phyloP scores from a whole-genome alignment of 2,888 invertebrate species.

The Timandra comae region DNA sequence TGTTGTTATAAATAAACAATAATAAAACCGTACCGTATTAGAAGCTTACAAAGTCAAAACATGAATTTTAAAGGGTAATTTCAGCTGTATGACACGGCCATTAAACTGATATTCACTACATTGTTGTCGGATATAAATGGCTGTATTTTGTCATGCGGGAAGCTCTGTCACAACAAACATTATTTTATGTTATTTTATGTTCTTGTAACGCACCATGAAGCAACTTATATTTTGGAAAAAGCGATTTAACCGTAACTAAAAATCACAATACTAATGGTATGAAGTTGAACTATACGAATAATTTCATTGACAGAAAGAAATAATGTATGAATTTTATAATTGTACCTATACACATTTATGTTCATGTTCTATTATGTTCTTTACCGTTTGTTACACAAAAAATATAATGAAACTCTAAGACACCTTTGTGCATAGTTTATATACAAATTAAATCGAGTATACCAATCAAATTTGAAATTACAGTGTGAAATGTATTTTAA shows the following conservation, averaged over 20 bases:
- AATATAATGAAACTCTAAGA: too few relatives aligned
- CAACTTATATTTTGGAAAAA: slow-evolving; percentile 55
- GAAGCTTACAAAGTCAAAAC: slow-evolving; percentile 30
- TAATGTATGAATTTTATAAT: slow-evolving; percentile 8
- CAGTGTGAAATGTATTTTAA: slow-evolving; percentile 52
- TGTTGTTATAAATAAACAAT: slow-evolving; percentile 15
- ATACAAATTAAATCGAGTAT: too few relatives aligned
- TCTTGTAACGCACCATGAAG: slow-evolving; percentile 66
- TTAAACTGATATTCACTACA: slow-evolving; percentile 66
- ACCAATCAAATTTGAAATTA: slow-evolving; percentile 32
- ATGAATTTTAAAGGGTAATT: slow-evolving; percentile 53
- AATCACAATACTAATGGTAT: slow-evolving; percentile 30
- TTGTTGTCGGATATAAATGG: slow-evolving; percentile 70
- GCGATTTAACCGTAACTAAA: slow-evolving; percentile 50
- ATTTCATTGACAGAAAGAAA: slow-evolving; percentile 1
- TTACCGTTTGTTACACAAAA: too few relatives aligned
- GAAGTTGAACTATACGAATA: slow-evolving; percentile 10
- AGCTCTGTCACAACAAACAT: slow-evolving; percentile 72
- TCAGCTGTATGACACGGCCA: slow-evolving; percentile 55
- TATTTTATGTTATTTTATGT: slow-evolving; percentile 70
- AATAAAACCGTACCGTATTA: slow-evolving; percentile 14
- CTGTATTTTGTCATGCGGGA: slow-evolving; percentile 66
- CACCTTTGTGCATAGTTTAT: too few relatives aligned
- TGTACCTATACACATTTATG: too few relatives aligned
- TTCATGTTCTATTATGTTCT: too few relatives aligned